Base-by-base conservation (phyloP, 1,140 invertebrate species). In the Bombus turneri region DNA sequence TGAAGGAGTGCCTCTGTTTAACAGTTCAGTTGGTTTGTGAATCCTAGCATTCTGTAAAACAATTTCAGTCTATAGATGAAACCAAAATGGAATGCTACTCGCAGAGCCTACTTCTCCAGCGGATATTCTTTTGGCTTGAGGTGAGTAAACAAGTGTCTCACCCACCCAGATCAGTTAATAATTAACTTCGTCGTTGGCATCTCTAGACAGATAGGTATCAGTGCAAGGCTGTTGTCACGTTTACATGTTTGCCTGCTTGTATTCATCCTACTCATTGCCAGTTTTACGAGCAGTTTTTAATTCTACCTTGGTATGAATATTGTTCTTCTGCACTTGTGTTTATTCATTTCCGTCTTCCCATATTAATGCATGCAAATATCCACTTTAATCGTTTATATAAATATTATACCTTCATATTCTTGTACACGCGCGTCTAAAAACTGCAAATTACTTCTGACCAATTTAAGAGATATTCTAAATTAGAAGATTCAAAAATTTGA, bases 81-180 rank as follows among this genome's bases (percentile, higher is more conserved):
- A 93, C 92, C 92, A 91, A 84, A 94, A 93, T 90, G 94, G 93
- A 94, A 94, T 93, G 92, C 91, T 89, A 88, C 91, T 92, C 85
- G 87, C 87, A 88, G 93, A 90, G 89, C 88, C 93, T 93, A 92
- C 94, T 93, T 95, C 92, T 91, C 86, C 94, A 90, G 93, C 91
- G 94, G 94, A 95, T 92, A 92, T 92, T 92, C 92, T 93, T 92
- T 93, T 90, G 92, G 92, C 92, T 92, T 72, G 95, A 94, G 95
- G 95, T 95, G 94, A 95, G 95, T 95, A 95, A 94, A 91, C 87
- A 91, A 86, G 87, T 59, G 90, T 92, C 93, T 93, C 92, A 92
- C 93, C 91, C 87, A 78, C 77, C 75, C 85, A 82, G 73, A 87
- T 73, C 83, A 86, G 75, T 69, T 85, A 88, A 81, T 85, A 91